Evolutionary conservation across 2,113 vertebrate species (phyloP).

Genomic region (Daboia siamensis): DNA sequence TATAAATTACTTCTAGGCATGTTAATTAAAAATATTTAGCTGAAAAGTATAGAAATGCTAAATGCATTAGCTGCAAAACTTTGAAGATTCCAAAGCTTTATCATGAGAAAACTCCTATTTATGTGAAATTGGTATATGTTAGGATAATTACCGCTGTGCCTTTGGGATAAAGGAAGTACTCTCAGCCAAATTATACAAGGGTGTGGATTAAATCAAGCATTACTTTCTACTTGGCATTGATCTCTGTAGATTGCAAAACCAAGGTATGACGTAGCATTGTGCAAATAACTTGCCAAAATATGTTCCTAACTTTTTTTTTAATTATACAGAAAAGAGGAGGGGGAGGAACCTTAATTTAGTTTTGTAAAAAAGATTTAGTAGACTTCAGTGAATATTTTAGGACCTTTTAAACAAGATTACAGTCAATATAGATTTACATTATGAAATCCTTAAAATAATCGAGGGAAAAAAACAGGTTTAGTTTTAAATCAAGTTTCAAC

Average conservation of each 20-base stretch:
- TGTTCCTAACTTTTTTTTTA: constrained; percentile 53
- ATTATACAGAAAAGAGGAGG: constrained; percentile 31
- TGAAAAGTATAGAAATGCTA: constrained; percentile 53
- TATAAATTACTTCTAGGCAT: constrained; percentile 51
- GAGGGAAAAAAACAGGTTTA: not conserved
- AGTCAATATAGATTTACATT: not conserved
- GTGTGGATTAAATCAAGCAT: constrained; percentile 67
- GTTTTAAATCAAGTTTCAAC: not conserved
- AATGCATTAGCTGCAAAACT: constrained; percentile 60
- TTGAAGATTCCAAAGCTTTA: constrained; percentile 63
- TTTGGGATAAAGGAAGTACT: constrained; percentile 63
- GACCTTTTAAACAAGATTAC: constrained; percentile 22
- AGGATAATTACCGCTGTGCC: constrained; percentile 64
- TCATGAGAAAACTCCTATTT: constrained; percentile 62
- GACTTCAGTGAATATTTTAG: not conserved
- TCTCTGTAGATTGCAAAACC: constrained; percentile 59
- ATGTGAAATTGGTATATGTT: constrained; percentile 62
- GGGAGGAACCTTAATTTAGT: constrained; percentile 40
- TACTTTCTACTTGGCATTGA: constrained; percentile 60
- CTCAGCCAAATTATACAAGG: constrained; percentile 63
- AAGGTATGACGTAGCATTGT: constrained; percentile 56
- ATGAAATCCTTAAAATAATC: not conserved
- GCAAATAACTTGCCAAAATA: constrained; percentile 53
- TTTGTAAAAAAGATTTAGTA: not conserved
- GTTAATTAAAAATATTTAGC: constrained; percentile 64